Base-by-base conservation (phyloP, 2,113 vertebrate genomes). In the Antennarius striatus region DNA sequence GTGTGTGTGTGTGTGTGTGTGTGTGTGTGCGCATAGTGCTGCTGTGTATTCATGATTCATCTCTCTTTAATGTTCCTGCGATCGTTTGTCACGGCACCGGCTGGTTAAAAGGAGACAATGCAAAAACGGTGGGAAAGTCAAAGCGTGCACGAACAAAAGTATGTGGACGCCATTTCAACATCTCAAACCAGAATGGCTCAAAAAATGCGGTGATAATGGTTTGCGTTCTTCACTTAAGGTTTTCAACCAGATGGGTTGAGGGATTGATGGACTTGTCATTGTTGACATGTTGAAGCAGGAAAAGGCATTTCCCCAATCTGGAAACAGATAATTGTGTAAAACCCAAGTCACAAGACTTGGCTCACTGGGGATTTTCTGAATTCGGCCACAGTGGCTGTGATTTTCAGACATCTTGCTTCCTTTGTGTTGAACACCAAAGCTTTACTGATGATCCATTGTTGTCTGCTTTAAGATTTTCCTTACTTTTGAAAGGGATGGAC, bases 11-110 rank as follows among this genome's bases (percentile, higher is more conserved):
- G 63, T 47, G 15, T 42, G 10, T 49, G 4, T 3, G 39, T 29
- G 39, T 11, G 61, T 29, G 50, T 30, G 3, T 61, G 48, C 46
- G 45, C 64, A 32, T 48, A 13, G 14, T 11, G 67, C 50, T 39
- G 15, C 28, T 63, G 50, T 62, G 32, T 36, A 56, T 57, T 69
- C 5, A 30, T 5, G 46, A 51, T 16, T 5, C 47, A 14, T 9
- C 64, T 71, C 59, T 50, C 57, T 68, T 60, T 68, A 40, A 61
- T 47, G 56, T 63, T 49, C 53, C 14, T 48, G 8, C 47, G 28
- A 14, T 61, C 48, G 48, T 68, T 57, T 46, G 43, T 71, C 62
- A 55, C 48, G 5, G 51, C 58, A 7, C 55, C 43, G 75, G 50
- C 32, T 48, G 42, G 9, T 10, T 22, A 10, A 42, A 53, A 51